Conservation (phyloP, 2,797 vertebrate genomes). For the Bradypodion pumilum region DNA sequence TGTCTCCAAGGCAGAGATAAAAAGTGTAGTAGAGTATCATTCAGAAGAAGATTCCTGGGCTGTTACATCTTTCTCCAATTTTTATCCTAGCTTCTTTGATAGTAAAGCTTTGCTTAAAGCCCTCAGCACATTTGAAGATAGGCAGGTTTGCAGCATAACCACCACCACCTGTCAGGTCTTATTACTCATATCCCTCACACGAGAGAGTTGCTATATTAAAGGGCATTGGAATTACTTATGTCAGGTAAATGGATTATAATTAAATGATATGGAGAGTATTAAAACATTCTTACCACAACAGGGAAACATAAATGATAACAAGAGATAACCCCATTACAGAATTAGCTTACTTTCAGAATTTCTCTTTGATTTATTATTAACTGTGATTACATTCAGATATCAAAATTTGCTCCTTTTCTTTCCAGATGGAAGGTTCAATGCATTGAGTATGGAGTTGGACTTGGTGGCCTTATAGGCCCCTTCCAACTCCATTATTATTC, state of each 20-base stretch:
- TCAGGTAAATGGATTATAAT: slow-evolving; percentile 62
- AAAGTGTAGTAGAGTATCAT: not conserved
- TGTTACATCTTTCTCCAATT: not conserved
- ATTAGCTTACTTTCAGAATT: slow-evolving; percentile 24
- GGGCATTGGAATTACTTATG: slow-evolving; percentile 57
- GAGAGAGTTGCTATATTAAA: slow-evolving; percentile 58
- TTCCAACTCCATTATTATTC: too few relatives aligned
- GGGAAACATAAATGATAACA: slow-evolving; percentile 47
- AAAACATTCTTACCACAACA: slow-evolving; percentile 39
- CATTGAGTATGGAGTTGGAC: not conserved
- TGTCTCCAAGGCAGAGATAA: too few relatives aligned
- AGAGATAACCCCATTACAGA: slow-evolving; percentile 49
- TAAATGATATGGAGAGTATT: slow-evolving; percentile 61
- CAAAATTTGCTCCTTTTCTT: not conserved
- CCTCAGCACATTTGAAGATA: slow-evolving; percentile 35
- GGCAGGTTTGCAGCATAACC: slow-evolving; percentile 40
- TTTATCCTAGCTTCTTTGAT: slow-evolving; percentile 37
- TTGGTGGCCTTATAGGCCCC: too few relatives aligned
- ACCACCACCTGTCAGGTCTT: slow-evolving; percentile 56
- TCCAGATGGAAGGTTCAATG: too few relatives aligned
- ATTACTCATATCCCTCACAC: slow-evolving; percentile 52
- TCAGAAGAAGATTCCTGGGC: not conserved
- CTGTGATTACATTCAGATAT: not conserved
- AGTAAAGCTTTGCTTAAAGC: slow-evolving; percentile 26
- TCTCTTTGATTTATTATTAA: slow-evolving; percentile 10